phyloP scores from a whole-genome alignment of 1,140 invertebrate species.

The Archivesica marissinica region DNA sequence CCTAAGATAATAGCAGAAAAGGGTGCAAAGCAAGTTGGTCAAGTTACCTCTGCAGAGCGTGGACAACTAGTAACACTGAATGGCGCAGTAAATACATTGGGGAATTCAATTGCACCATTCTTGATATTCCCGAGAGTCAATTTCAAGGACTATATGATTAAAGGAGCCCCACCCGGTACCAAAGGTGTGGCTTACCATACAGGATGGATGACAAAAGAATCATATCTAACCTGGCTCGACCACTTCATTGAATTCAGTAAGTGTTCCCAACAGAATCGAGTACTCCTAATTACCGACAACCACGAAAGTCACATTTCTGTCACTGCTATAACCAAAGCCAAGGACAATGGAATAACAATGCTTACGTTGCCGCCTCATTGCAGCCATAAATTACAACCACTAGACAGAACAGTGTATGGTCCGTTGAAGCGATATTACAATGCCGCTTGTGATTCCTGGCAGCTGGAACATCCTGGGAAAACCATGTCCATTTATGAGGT shows the following conservation, averaged over 20 bases:
- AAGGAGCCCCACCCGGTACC: neutral
- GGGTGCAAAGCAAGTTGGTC: conserved; percentile 83
- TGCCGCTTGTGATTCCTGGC: conserved; percentile 54
- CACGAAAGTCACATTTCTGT: conserved; percentile 2
- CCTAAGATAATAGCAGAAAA: conserved; percentile 82
- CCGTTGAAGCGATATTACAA: conserved; percentile 62
- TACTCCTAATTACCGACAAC: conserved; percentile 2
- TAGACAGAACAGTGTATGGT: conserved; percentile 54
- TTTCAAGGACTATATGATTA: conserved; percentile 12
- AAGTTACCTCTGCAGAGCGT: conserved; percentile 83
- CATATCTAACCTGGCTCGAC: conserved; percentile 13
- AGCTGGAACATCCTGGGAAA: conserved; percentile 34
- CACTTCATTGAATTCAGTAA: conserved; percentile 9
- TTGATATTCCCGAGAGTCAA: neutral
- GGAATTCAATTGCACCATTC: conserved; percentile 6
- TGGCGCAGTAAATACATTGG: conserved; percentile 63
- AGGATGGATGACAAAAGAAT: conserved; percentile 21
- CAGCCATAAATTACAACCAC: neutral
- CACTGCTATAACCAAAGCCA: neutral
- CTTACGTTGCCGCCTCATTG: neutral
- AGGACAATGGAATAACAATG: conserved; percentile 19
- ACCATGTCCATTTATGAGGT: conserved; percentile 58
- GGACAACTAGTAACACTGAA: conserved; percentile 78
- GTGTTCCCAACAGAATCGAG: neutral
- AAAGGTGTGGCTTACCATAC: conserved; percentile 18